A percentile compares a stretch with the other conserved stretches of the same genome.
phyloP scores from a whole-genome alignment of 2,113 vertebrate species.

The Chaenogobius annularis region DNA sequence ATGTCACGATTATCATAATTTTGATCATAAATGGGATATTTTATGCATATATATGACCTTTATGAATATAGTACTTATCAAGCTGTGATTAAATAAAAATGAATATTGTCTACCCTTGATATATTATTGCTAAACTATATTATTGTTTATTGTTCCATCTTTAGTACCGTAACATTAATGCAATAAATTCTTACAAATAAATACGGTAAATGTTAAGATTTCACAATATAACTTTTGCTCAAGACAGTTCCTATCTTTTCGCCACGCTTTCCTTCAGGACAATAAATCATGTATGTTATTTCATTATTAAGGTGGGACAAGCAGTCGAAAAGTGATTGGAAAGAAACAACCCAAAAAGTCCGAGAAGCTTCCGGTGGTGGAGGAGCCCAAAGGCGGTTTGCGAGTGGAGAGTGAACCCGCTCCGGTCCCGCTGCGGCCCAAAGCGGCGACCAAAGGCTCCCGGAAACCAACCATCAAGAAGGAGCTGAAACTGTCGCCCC shows the following conservation, averaged over 20 bases:
- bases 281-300: not conserved
- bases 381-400: conserved; percentile 90
- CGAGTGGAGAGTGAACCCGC: conserved; percentile 94
- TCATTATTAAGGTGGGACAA: conserved; percentile 51
- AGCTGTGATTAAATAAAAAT: no score
- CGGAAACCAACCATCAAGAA: conserved; percentile 94
- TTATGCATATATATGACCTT: no score
- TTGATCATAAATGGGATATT: no score
- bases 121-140: no score
- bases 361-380: conserved; percentile 86
- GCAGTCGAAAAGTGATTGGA: conserved; percentile 85
- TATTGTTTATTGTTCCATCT: no score
- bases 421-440: conserved; percentile 84
- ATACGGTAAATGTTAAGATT: not conserved
- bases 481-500: conserved; percentile 90
- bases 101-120: no score
- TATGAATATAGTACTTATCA: no score
- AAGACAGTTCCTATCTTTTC: no score
- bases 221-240: no score
- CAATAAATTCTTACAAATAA: no score
- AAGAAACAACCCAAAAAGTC: conserved; percentile 97
- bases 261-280: not conserved
- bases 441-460: conserved; percentile 92
- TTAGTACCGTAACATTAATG: no score
- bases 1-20: no score